Evolutionary conservation across 2,888 invertebrate genomes (phyloP).

Genomic region (Napeogenes inachia): DNA sequence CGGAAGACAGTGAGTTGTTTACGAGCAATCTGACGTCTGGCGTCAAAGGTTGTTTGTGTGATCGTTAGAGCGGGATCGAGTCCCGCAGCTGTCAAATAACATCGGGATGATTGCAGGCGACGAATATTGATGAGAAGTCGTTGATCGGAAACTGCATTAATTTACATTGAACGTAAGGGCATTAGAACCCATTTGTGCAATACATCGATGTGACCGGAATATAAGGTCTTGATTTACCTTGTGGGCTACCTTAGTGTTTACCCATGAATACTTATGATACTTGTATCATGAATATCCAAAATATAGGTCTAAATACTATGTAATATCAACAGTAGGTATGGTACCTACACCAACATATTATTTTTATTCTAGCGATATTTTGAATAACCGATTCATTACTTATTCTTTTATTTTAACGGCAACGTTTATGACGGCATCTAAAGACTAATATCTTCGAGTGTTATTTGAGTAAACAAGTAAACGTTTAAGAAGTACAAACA

Average conservation of each 20-base stretch:
- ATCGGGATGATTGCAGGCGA: constrained; percentile 19
- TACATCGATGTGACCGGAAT: constrained; percentile 50
- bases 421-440: background rate
- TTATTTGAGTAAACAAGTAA: constrained; percentile 6
- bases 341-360: too few species aligned
- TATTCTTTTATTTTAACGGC: background rate
- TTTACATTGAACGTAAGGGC: constrained; percentile 36
- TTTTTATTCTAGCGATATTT: too few species aligned
- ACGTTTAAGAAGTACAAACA: constrained; percentile 10
- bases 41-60: background rate
- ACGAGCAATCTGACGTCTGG: background rate
- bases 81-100: constrained; percentile 19
- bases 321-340: too few species aligned
- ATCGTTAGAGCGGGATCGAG: constrained; percentile 6
- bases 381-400: too few species aligned
- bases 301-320: too few species aligned
- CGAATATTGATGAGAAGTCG: constrained; percentile 37
- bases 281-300: too few species aligned
- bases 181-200: constrained; percentile 37
- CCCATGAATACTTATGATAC: background rate
- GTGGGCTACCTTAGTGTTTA: constrained; percentile 10
- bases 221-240: constrained; percentile 38
- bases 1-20: background rate
- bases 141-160: constrained; percentile 24
- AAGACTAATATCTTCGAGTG: background rate